Conservation (phyloP, 2,888 invertebrate species). For the Antheraea yamamai region DNA sequence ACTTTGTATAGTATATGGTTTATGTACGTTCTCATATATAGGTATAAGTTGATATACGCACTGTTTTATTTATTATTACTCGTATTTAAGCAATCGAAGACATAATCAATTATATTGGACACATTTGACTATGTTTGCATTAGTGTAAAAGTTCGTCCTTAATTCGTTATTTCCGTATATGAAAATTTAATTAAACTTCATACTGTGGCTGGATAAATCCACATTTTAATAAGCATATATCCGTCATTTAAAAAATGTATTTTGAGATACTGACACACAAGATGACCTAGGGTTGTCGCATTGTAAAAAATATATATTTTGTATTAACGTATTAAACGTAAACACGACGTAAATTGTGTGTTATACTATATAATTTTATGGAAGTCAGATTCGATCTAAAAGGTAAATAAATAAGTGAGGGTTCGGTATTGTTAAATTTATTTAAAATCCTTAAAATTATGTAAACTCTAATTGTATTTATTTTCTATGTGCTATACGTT, state of each 20-base stretch:
- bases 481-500: no score
- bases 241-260: neutral
- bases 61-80: no score
- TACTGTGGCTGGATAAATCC: neutral
- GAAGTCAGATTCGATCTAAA: neutral
- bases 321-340: neutral
- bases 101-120: no score
- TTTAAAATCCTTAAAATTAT: neutral
- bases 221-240: neutral
- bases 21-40: no score
- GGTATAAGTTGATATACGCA: no score
- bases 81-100: no score
- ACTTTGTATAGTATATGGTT: no score
- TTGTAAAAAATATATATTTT: neutral
- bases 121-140: neutral
- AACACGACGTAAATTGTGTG: neutral
- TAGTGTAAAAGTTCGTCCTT: neutral
- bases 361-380: no score
- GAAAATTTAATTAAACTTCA: neutral
- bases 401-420: neutral
- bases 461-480: neutral
- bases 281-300: neutral
- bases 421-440: neutral
- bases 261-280: neutral
- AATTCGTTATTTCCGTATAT: neutral